Evolutionary conservation across 2,888 invertebrate genomes (phyloP).

Genomic region (Ochropleura plecta): DNA sequence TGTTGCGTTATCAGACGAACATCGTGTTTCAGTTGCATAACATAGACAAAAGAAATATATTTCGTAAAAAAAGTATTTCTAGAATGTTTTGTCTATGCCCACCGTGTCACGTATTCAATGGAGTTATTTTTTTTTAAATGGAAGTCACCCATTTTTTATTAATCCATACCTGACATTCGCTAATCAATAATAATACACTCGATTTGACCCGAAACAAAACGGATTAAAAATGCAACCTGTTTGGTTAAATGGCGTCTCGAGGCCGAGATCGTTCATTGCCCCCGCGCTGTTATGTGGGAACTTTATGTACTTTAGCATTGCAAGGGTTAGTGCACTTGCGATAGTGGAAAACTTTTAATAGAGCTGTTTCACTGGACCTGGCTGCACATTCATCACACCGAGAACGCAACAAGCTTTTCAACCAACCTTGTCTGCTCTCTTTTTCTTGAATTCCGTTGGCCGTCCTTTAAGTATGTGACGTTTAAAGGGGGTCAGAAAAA

Average conservation of each 20-base stretch:
- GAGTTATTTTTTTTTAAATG: background rate
- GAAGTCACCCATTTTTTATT: background rate
- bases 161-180: slow-evolving; percentile 35
- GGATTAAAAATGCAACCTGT: slow-evolving; percentile 74
- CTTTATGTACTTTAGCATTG: slow-evolving; percentile 70
- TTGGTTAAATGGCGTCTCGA: slow-evolving; percentile 77
- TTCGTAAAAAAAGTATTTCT: background rate
- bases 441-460: background rate
- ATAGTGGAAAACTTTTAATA: slow-evolving; percentile 78
- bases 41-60: slow-evolving; percentile 14
- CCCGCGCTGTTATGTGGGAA: slow-evolving; percentile 74
- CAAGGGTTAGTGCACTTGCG: slow-evolving; percentile 72
- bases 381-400: slow-evolving; percentile 42
- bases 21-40: slow-evolving; percentile 27
- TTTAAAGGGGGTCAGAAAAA: no score
- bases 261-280: slow-evolving; percentile 82
- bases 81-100: background rate
- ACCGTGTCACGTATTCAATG: background rate
- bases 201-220: slow-evolving; percentile 63
- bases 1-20: slow-evolving; percentile 39
- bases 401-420: slow-evolving; percentile 1
- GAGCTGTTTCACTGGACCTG: slow-evolving; percentile 62
- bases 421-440: background rate
- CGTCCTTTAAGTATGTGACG: no score
- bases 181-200: slow-evolving; percentile 52